Percentiles rank a stretch among this genome's conserved stretches.
These are phyloP conservation scores for Montipora capitata DNA, from an alignment of 92 coral and sea anemone genomes.

Conservation along the genomic window DNA sequence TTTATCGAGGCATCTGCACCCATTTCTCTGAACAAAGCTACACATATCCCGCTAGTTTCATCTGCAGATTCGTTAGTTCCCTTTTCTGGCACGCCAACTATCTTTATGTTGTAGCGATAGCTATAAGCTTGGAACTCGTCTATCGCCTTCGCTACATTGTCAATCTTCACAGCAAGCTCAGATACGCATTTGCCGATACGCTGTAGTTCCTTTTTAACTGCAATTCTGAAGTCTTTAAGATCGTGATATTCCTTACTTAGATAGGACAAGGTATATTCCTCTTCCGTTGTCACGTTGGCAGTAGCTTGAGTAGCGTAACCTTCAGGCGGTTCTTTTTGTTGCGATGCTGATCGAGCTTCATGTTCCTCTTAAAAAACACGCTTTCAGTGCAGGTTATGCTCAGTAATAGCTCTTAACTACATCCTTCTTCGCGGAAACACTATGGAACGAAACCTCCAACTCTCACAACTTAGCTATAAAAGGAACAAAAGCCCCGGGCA, in stretches of 20 bases:
- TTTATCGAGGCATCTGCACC: conserved; percentile 19
- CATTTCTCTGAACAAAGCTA: conserved; percentile 26
- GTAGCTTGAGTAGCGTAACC: background rate
- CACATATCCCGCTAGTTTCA: conserved; percentile 19
- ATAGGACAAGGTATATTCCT: conserved; percentile 3
- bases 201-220: conserved; percentile 3
- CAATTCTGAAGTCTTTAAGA: background rate
- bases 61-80: conserved; percentile 24
- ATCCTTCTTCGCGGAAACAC: too few relatives aligned
- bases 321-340: conserved; percentile 1
- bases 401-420: too few relatives aligned
- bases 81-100: conserved; percentile 26
- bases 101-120: conserved; percentile 40
- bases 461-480: too few relatives aligned
- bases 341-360: background rate
- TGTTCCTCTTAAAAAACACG: background rate
- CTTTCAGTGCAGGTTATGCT: too few relatives aligned
- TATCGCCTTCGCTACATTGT: conserved; percentile 25
- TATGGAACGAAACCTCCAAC: too few relatives aligned
- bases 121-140: conserved; percentile 17
- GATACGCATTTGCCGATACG: conserved; percentile 10
- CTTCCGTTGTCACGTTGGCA: conserved; percentile 8
- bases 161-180: conserved; percentile 9
- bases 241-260: conserved; percentile 21
- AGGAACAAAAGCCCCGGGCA: too few relatives aligned